Evolutionary conservation across 2,888 invertebrate genomes (phyloP), one percentile per base, ranked within the genome.

Genomic region (Therioaphis trifolii): DNA sequence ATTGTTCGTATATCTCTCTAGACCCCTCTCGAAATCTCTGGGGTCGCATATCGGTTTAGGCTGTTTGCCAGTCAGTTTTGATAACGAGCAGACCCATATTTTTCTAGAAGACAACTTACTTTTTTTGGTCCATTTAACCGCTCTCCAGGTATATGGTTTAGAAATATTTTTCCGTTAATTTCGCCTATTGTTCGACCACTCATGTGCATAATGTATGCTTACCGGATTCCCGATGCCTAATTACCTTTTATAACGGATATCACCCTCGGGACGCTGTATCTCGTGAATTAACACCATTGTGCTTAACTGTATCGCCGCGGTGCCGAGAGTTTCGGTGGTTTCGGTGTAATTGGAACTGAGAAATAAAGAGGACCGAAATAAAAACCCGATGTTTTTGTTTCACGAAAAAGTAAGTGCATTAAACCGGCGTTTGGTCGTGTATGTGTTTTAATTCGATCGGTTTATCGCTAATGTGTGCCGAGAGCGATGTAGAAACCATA

Each of bases 61-160:
- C 86, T 85, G 85, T 84, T 71, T 58, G 78, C 84, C 76, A 79
- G 76, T 84, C 76, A 52, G 69, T 77, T 40, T 58, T 71, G 52
- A 72, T 61, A 63, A 85, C 66, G 49, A 76, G 85, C 43, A n/a
- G n/a, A 29, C 24, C 35, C 71, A 85, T 85, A 85, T 84, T 86
- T 86, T 85, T 49, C 2, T 3, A 49, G 29, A 4, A 77, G 35
- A 77, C n/a, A 61, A 63, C 46, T 63, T 46, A 61, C 46, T 63
- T 49, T 49, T 29, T 77, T 66, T 12, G 49, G 66, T 66, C 21
- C 46, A 77, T 77, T 77, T 35, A 77, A 49, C 49, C n/a, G 14
- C 27, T 18, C 24, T 58, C 9, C 76, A 46, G 76, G 63, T 76
- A 63, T 24, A 52, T n/a, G 21, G 11, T 2, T 4, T 29, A 52